Base-by-base conservation (phyloP, 2,888 invertebrate genomes). In the Drosophila limbata region DNA sequence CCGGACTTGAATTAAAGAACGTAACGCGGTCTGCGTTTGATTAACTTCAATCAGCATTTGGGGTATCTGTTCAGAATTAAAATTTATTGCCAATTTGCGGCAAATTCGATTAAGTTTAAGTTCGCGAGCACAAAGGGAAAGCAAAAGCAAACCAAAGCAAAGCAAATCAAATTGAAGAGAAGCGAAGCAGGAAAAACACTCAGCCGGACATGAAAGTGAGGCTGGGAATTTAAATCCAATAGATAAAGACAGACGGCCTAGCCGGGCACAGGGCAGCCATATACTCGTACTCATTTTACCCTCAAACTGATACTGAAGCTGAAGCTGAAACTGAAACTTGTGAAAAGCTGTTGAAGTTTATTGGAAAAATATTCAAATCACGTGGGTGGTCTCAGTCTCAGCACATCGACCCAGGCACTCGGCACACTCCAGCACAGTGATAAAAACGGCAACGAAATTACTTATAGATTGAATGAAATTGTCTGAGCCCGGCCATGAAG, bases 351-450 rank as follows among this genome's bases (percentile, higher is more conserved):
- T 86, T 86, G 88, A 86, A 86, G 85, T 89, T 89, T 89, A 88
- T 87, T 83, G 88, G 84, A 89, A 89, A 90, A 89, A 89, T 89
- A 89, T 89, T 89, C 88, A 89, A 89, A 89, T 90, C 89, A 89
- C 90, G 79, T 88, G 82, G 90, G 84, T 84, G 90, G 83, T 77
- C 83, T 82, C 82, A 84, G 83, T 77, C 83, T 82, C 82, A 84
- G 76, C 79, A 66, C 78, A 76, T 76, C 74, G 81, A 55, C 75
- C 65, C 42, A 48, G 68, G 28, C 28, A 28, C 28, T 8, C 56
- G 25, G 44, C 56, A 72, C 55, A 72, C 55, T 50, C 42, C 51
- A 55, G 60, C 71, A 57, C 69, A 69, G 82, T 81, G 88, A 87
- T 87, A 88, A 88, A 84, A 84, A 50, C 78, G 78, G 84, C 86